Conservation (phyloP, 2,113 vertebrate species). For the Notothenia rossii region DNA sequence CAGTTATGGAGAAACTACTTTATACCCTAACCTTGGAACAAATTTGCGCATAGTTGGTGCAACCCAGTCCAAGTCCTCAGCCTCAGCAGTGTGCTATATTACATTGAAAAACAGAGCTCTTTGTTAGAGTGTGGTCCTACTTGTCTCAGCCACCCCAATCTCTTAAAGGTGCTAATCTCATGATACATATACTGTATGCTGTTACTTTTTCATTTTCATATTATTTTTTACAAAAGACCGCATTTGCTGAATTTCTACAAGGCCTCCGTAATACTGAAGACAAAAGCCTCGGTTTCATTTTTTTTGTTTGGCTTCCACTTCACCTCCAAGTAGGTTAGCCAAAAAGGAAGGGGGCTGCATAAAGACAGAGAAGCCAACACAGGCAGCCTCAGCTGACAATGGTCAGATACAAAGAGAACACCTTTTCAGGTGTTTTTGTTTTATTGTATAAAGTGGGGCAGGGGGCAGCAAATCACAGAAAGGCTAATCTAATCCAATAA, state of each 20-base stretch:
- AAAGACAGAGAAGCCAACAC: constrained; percentile 67
- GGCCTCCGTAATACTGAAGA: constrained; percentile 61
- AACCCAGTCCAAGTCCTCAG: constrained; percentile 68
- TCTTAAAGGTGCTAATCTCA: constrained; percentile 53
- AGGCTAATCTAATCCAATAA: constrained; percentile 55
- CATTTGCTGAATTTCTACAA: constrained; percentile 69
- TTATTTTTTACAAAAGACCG: constrained; percentile 68
- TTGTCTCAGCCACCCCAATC: constrained; percentile 48
- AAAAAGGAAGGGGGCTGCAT: constrained; percentile 54
- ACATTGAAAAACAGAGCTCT: constrained; percentile 70
- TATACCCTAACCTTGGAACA: constrained; percentile 67
- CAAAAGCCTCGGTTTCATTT: constrained; percentile 51
- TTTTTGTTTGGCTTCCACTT: constrained; percentile 56
- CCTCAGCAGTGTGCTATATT: constrained; percentile 68
- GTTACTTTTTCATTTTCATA: constrained; percentile 46
- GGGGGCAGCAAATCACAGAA: constrained; percentile 55
- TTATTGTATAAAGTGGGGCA: constrained; percentile 54
- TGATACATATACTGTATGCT: constrained; percentile 51
- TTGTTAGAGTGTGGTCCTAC: constrained; percentile 51
- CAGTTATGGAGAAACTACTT: constrained; percentile 46
- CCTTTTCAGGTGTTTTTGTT: constrained; percentile 60
- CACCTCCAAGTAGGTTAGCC: constrained; percentile 31
- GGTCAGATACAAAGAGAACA: constrained; percentile 67
- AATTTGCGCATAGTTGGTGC: constrained; percentile 74
- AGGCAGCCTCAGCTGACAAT: constrained; percentile 58